phyloP scores from a whole-genome alignment of 2,888 invertebrate genomes.

The Creontiades dilutus region DNA sequence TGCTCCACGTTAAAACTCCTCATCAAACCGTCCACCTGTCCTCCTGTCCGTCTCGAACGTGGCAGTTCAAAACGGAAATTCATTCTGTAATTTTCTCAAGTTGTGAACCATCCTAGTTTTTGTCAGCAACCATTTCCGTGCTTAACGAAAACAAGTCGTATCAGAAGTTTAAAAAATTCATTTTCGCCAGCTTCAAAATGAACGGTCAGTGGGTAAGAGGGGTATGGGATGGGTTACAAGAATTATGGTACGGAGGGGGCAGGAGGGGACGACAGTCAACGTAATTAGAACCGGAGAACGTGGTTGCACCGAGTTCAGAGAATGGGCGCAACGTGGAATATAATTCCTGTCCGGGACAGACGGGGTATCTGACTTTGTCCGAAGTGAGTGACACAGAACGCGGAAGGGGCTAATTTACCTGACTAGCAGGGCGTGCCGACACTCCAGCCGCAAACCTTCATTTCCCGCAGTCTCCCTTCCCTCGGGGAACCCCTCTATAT shows the following conservation, averaged over 20 bases:
- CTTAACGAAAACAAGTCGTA: too few relatives aligned
- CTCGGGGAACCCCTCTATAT: background rate
- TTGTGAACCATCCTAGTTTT: too few relatives aligned
- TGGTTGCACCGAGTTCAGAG: background rate
- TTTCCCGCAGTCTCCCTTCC: conserved; percentile 11
- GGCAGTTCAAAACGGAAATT: too few relatives aligned
- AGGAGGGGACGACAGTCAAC: background rate
- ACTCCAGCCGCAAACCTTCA: conserved; percentile 57
- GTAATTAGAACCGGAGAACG: background rate
- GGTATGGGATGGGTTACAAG: background rate
- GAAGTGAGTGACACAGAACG: conserved; percentile 31
- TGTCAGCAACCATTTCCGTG: too few relatives aligned
- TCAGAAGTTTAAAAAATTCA: background rate
- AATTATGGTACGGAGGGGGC: too few relatives aligned
- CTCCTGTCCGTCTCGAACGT: too few relatives aligned
- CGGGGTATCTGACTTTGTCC: conserved; percentile 26
- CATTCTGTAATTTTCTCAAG: too few relatives aligned
- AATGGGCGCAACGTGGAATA: background rate
- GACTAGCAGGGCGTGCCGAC: conserved; percentile 58
- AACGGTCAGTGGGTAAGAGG: background rate
- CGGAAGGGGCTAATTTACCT: conserved; percentile 66
- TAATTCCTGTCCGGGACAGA: conserved; percentile 60
- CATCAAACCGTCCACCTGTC: too few relatives aligned
- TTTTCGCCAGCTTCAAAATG: background rate
- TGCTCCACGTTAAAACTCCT: too few relatives aligned